Percentiles rank a stretch among this genome's conserved stretches.
phyloP scores from a whole-genome alignment of 2,888 invertebrate genomes.

The Globia sparganii region DNA sequence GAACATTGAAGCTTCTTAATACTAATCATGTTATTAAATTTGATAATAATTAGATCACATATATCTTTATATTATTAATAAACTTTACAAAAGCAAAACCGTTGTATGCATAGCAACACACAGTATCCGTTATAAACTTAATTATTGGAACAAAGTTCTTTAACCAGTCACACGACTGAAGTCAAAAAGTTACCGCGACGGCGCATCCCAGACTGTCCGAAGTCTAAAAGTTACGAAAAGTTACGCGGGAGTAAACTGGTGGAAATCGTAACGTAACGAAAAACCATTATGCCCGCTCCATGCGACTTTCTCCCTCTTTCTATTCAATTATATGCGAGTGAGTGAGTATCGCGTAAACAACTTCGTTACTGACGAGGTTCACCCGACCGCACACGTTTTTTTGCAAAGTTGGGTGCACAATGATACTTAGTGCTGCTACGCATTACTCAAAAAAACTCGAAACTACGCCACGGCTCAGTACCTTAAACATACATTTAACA shows the following conservation, averaged over 20 bases:
- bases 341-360: neutral
- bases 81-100: conserved; percentile 73
- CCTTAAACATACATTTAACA: conserved; percentile 18
- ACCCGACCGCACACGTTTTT: neutral
- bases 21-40: conserved; percentile 70
- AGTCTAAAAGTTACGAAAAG: too few species aligned
- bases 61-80: conserved; percentile 71
- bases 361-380: neutral
- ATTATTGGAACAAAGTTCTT: neutral
- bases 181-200: too few species aligned
- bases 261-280: neutral
- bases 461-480: conserved; percentile 7
- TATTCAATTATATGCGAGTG: neutral
- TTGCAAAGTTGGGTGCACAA: neutral
- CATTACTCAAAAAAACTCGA: conserved; percentile 16
- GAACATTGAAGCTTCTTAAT: conserved; percentile 77
- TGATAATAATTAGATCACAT: conserved; percentile 81
- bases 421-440: conserved; percentile 23
- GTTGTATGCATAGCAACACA: conserved; percentile 47
- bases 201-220: too few species aligned
- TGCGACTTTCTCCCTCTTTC: neutral
- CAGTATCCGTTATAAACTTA: conserved; percentile 3
- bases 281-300: neutral
- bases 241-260: neutral
- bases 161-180: too few species aligned